Evolutionary conservation across 2,888 invertebrate species (phyloP), one percentile per base, ranked within the genome.

Genomic region (Boloria euphrosyne): DNA sequence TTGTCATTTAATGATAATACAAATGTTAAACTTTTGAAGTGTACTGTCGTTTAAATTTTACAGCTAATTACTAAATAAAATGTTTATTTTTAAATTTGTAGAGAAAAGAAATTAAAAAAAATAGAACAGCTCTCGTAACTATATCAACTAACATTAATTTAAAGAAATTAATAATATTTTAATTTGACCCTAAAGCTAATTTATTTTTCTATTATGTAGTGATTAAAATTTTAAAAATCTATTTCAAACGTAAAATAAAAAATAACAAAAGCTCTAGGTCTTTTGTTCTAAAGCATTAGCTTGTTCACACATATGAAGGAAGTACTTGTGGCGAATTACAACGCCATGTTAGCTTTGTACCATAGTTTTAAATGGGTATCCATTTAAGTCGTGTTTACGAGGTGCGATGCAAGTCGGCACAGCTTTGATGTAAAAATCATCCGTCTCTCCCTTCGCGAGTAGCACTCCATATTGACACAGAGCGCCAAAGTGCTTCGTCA

Each of bases 401-500:
- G 75, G 80, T 80, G 81, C 74, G 80, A 81, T 78, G 80, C 80
- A 81, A 76, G 80, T 78, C 75, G 76, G 76, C 76, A 72, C 79
- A 74, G 84, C 86, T 89, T 90, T 90, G 90, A 91, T 90, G 85
- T 89, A 82, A 86, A 87, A 90, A 82, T 85, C 85, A 88, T 86
- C 79, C 75, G 76, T 79, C 75, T 78, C 80, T 78, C 82, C 79
- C 80, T 78, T 69, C 79, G 78, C 77, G 77, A 83, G 82, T 81
- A 82, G 81, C 76, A 73, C 78, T 76, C 78, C 84, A 89, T 90
- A 88, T 90, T 90, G 86, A 89, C 90, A 83, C 73, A 80, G 78
- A 73, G 73, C 65, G 68, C 74, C 71, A 67, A 69, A 75, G 74
- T 72, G 71, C 68, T 70, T 69, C 69, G 70, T 71, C 64, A 70